phyloP scores from a whole-genome alignment of 1,140 invertebrate species.

The Trachelipus rathkii region DNA sequence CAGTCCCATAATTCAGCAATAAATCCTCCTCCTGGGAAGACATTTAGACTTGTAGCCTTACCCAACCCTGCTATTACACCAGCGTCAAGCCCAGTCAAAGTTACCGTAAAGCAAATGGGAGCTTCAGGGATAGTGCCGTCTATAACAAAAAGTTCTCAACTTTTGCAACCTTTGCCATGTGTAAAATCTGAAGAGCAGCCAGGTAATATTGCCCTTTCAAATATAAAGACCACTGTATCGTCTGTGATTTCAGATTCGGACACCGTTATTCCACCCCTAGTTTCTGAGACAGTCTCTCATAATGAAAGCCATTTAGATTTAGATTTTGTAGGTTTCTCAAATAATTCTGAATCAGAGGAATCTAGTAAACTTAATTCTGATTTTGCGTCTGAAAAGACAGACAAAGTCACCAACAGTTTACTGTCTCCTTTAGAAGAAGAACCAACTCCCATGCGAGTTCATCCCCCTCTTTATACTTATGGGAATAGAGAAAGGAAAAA shows the following conservation, averaged over 20 bases:
- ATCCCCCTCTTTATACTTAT: conserved; percentile 44
- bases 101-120: conserved; percentile 34
- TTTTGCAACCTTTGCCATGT: conserved; percentile 34
- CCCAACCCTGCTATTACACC: conserved; percentile 42
- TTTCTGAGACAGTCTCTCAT: conserved; percentile 33
- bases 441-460: conserved; percentile 44
- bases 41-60: conserved; percentile 44
- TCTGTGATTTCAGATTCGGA: conserved; percentile 18
- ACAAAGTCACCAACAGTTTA: conserved; percentile 20
- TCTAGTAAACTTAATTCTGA: background rate
- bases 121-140: conserved; percentile 31
- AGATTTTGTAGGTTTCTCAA: conserved; percentile 45
- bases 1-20: conserved; percentile 37
- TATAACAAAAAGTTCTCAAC: conserved; percentile 32
- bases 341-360: conserved; percentile 30
- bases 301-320: conserved; percentile 39
- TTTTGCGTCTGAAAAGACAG: conserved; percentile 34
- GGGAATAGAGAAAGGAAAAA: conserved; percentile 44
- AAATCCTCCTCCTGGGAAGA: conserved; percentile 40
- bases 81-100: conserved; percentile 42
- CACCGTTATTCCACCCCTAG: conserved; percentile 25
- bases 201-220: conserved; percentile 27
- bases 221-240: conserved; percentile 28
- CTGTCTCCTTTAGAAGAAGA: conserved; percentile 43
- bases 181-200: conserved; percentile 42